Base-by-base conservation (phyloP, 1,140 invertebrate species). In the Steinernema feltiae region DNA sequence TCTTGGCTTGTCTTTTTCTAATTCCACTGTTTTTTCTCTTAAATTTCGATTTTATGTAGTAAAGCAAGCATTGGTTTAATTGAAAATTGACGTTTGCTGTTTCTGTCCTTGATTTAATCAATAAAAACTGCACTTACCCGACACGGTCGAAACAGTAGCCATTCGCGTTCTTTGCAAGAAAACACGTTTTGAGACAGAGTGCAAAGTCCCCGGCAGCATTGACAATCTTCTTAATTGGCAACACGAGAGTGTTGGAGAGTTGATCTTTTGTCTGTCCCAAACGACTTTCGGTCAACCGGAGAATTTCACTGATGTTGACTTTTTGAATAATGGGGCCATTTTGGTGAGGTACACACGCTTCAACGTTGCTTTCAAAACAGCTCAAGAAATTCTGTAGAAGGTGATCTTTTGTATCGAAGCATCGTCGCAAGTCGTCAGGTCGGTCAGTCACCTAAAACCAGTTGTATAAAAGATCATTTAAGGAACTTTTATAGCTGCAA, bases 91-190 rank as follows among this genome's bases (percentile, higher is more conserved):
- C n/a, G n/a, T n/a, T n/a, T n/a, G n/a, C n/a, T n/a, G n/a, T n/a
- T n/a, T n/a, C n/a, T n/a, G n/a, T n/a, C n/a, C n/a, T 41, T 41
- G 3, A 41, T 41, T 18, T 41, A 41, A 18, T 41, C 3, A 21
- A 3, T 15, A 17, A 3, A 63, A 63, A 71, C 30, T 31, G 18
- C 35, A 41, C 78, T 35, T 46, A 79, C 78, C 76, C 76, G 30
- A 72, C 73, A 70, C 73, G 70, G 70, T 79, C 78, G 69, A 78
- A 79, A 46, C 78, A 79, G 78, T 74, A 79, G 30, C 78, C 78
- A 48, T 35, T 69, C 1, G 32, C 70, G 72, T 79, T 79, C 75
- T 79, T 79, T 21, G 73, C 48, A 21, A 79, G 31, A 72, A 79
- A 79, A 46, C 78, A 79, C 24, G 76, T 76, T 63, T 79, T 79